Conservation (phyloP, 2,888 invertebrate species). For the Seira sanloemensis region DNA sequence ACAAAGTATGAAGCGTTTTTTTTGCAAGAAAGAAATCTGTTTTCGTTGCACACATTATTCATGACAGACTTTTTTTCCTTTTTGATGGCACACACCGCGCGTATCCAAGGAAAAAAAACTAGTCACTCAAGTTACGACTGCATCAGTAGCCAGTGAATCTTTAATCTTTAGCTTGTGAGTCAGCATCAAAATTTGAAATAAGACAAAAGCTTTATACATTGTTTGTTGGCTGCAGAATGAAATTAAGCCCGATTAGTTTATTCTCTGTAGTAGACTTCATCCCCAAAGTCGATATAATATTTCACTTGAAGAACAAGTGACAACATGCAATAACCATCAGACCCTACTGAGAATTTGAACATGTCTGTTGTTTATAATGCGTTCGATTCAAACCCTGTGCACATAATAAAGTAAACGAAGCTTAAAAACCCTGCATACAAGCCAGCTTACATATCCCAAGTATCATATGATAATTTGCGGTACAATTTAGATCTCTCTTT, state of each 20-base stretch:
- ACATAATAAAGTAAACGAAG: background rate
- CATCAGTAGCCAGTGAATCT: too few relatives aligned
- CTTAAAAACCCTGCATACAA: background rate
- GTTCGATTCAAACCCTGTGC: background rate
- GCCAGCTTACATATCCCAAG: background rate
- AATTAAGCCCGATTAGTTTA: too few relatives aligned
- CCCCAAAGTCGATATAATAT: constrained; percentile 27
- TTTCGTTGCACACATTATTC: too few relatives aligned
- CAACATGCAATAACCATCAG: constrained; percentile 17
- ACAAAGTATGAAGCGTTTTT: too few relatives aligned
- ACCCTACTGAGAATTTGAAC: background rate
- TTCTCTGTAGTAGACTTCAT: too few relatives aligned
- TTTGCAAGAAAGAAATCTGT: too few relatives aligned
- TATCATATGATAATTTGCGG: background rate
- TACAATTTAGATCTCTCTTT: background rate
- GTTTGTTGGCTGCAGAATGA: too few relatives aligned
- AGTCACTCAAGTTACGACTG: constrained; percentile 41
- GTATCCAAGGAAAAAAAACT: constrained; percentile 34
- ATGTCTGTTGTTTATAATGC: background rate
- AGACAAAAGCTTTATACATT: background rate
- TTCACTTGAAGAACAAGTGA: constrained; percentile 33
- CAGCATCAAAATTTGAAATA: too few relatives aligned
- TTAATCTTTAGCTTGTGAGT: too few relatives aligned
- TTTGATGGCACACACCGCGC: too few relatives aligned
- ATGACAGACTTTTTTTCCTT: too few relatives aligned